These are phyloP conservation scores for Takifugu bimaculatus DNA, from an alignment of 2,113 vertebrate species.

Conservation along the genomic window DNA sequence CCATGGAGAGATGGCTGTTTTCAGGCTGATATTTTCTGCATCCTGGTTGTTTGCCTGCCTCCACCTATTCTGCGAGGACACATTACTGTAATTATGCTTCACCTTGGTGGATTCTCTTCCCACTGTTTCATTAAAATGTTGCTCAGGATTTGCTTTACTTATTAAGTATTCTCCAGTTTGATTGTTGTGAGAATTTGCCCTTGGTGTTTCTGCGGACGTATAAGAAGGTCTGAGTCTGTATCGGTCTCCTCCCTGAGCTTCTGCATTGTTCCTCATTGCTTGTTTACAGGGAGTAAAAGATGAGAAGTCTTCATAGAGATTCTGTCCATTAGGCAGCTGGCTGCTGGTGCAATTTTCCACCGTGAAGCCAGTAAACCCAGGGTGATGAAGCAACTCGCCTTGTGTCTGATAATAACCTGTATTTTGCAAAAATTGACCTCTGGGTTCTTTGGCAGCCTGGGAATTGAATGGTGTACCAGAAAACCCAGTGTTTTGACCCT, in stretches of 20 bases:
- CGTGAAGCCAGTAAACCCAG: constrained; percentile 42
- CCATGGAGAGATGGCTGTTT: constrained; percentile 32
- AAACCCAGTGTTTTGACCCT: constrained; percentile 29
- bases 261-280: constrained; percentile 18
- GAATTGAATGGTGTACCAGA: constrained; percentile 20
- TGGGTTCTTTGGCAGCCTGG: constrained; percentile 25
- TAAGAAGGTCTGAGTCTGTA: constrained; percentile 25
- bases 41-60: constrained; percentile 44
- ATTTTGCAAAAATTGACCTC: constrained; percentile 32
- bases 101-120: constrained; percentile 41
- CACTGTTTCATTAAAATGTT: constrained; percentile 49
- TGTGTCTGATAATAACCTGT: constrained; percentile 55
- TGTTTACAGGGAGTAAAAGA: constrained; percentile 45
- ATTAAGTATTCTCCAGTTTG: constrained; percentile 48
- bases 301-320: constrained; percentile 41
- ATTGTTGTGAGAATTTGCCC: constrained; percentile 35
- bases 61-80: constrained; percentile 46
- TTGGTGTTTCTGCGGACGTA: constrained; percentile 23
- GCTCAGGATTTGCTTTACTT: constrained; percentile 37
- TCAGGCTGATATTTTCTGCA: constrained; percentile 35
- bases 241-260: constrained; percentile 14
- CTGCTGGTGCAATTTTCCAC: constrained; percentile 39
- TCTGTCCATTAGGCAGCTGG: constrained; percentile 58
- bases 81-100: constrained; percentile 47
- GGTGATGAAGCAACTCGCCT: constrained; percentile 40